These are phyloP conservation scores for Dinoponera quadriceps DNA, from an alignment of 1,140 invertebrate genomes.

Conservation along the genomic window DNA sequence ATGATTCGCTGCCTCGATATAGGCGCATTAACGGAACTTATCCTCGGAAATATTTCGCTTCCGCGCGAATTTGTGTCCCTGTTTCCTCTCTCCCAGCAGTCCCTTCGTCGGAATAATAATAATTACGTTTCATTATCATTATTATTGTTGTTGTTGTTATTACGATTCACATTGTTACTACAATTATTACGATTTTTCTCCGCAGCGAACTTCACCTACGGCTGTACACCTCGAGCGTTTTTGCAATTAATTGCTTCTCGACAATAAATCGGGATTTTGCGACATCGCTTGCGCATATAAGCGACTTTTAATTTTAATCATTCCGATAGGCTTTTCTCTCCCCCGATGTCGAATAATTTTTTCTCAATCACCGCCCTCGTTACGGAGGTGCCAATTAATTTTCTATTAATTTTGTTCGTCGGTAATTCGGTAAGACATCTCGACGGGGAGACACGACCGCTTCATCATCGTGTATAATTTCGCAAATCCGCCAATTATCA, in stretches of 20 bases:
- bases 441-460: not conserved
- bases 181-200: no score
- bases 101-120: no score
- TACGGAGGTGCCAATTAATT: conserved; percentile 29
- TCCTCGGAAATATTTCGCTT: conserved; percentile 15
- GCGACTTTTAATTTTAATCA: conserved; percentile 16
- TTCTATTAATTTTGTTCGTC: conserved; percentile 12
- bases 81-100: not conserved
- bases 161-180: no score
- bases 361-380: not conserved
- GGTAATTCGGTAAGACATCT: not conserved
- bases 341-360: not conserved
- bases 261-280: not conserved
- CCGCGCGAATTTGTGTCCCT: not conserved
- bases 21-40: conserved; percentile 19
- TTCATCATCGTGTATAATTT: conserved; percentile 34
- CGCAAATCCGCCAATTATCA: conserved; percentile 48
- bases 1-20: conserved; percentile 39
- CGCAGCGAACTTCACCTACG: no score
- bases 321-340: no score
- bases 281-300: not conserved
- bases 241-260: no score
- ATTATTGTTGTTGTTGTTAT: no score
- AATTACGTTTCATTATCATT: no score
- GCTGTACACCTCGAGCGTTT: no score